Evolutionary conservation across 2,113 vertebrate species (phyloP), one percentile per base, ranked within the genome.

Genomic region (Eulacestoma nigropectus): DNA sequence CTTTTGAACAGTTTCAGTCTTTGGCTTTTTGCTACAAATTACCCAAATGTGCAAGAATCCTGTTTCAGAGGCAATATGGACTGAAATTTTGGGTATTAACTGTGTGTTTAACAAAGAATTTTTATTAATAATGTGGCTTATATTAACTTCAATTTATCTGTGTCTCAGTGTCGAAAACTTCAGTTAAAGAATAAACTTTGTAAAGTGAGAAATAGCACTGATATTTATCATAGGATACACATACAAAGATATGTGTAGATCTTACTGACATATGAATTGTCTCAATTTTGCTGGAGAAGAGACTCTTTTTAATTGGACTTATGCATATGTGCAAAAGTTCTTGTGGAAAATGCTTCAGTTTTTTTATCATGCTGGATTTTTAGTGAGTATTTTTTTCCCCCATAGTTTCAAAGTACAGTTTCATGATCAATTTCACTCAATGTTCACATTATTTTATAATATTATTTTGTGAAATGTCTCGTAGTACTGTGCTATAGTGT

Each of bases 301-400:
- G 15, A 44, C 60, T 56, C 18, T 52, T 82, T 33, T 9, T 92
- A 68, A 42, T 79, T 80, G 35, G 25, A 79, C 4, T 79, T 56
- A 27, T 13, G 7, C 21, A 35, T 74, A 77, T n/a, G 50, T 75
- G 50, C 39, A 84, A 65, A 92, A 85, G 12, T 16, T 83, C 19
- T 39, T 44, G 19, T 32, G 26, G 44, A 77, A 92, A 90, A 60
- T 44, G 7, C 22, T 80, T 60, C 25, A 32, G 37, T 9, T 2
- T 76, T 12, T 75, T 87, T 82, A 19, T 56, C 2, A 4, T n/a
- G 11, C 1, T 65, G 41, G 3, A 65, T 30, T 92, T 92, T 56
- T 52, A 56, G 14, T 1, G 1, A 69, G 15, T 1, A 13, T 22
- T 18, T 80, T 47, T 73, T 15, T 1, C 16, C 0, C 0, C 49